Evolutionary conservation across 2,888 invertebrate species (phyloP), one percentile per base, ranked within the genome.

Genomic region (Conchocele bisecta): DNA sequence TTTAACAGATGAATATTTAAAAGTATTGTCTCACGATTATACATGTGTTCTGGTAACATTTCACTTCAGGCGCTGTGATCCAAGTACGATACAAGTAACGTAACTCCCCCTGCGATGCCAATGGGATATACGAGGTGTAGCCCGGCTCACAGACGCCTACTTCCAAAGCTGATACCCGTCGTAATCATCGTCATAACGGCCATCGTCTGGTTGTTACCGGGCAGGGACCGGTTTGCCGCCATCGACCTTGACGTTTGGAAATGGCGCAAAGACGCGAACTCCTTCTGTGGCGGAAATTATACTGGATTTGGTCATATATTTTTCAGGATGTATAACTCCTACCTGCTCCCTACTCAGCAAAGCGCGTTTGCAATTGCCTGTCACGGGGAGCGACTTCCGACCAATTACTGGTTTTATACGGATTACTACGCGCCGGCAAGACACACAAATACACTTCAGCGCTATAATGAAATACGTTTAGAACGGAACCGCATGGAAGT

Each of bases 271-370:
- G 37, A 54, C 9, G 35, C 2, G 2, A 35, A 20, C 0, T 13
- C 26, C 0, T 67, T 54, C 22, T 75, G 75, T 51, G 59, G 54
- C 1, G 74, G 58, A 9, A 74, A 74, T 57, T 69, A 58, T 29
- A 66, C 48, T 28, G 57, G 65, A 20, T 74, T 69, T 35, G 69
- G 44, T 3, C 65, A 74, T 35, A 69, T 39, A 29, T 74, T 61
- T 51, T 57, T 74, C 26, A 51, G 64, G 29, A 29, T 74, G n/a
- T 44, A 53, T 31, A 26, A 37, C n/a, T 46, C 74, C 11, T 24
- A 60, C 15, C 66, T 56, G 29, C 39, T 51, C 22, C 69, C 61
- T 22, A 65, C 69, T 22, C 20, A 41, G 9, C 31, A 33, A 11
- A 59, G 70, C 28, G 35, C 37, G 9, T 75, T 75, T 42, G 46